A percentile compares a stretch with the other conserved stretches of the same genome.
Evolutionary conservation across 2,888 invertebrate species (phyloP).

Genomic region (Minunthozetes semirufus): DNA sequence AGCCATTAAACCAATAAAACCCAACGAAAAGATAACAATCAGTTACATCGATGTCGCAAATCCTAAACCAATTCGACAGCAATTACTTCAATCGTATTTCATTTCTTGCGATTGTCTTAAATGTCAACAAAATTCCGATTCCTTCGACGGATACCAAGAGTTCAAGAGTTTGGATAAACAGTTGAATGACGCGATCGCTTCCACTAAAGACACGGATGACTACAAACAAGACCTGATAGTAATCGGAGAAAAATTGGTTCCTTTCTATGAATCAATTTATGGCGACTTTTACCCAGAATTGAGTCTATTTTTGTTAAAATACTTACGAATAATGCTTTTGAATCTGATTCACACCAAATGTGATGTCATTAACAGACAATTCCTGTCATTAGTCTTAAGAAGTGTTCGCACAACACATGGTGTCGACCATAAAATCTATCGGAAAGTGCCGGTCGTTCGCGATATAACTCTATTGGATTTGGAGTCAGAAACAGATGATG

Average conservation of each 20-base stretch:
- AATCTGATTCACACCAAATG: conserved; percentile 1
- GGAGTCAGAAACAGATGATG: background rate
- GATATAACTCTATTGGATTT: conserved; percentile 17
- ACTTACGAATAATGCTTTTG: conserved; percentile 4
- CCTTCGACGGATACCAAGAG: background rate
- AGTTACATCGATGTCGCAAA: conserved; percentile 28
- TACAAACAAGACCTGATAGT: background rate
- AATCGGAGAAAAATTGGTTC: background rate
- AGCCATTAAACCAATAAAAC: conserved; percentile 30
- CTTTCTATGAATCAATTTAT: conserved; percentile 3
- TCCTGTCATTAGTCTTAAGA: background rate
- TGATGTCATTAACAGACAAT: background rate
- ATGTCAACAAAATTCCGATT: background rate
- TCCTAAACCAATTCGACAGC: background rate
- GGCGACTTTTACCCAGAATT: conserved; percentile 1
- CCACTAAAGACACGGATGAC: background rate
- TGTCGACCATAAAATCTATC: conserved; percentile 30
- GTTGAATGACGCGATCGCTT: background rate
- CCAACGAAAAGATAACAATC: background rate
- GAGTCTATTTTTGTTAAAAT: conserved; percentile 17
- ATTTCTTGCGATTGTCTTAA: background rate
- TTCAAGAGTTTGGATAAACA: background rate
- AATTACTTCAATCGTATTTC: conserved; percentile 14
- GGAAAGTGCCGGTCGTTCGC: conserved; percentile 15
- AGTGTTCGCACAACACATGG: conserved; percentile 29